Conservation (phyloP, 2,797 vertebrate genomes). For the Staurois parvus region DNA sequence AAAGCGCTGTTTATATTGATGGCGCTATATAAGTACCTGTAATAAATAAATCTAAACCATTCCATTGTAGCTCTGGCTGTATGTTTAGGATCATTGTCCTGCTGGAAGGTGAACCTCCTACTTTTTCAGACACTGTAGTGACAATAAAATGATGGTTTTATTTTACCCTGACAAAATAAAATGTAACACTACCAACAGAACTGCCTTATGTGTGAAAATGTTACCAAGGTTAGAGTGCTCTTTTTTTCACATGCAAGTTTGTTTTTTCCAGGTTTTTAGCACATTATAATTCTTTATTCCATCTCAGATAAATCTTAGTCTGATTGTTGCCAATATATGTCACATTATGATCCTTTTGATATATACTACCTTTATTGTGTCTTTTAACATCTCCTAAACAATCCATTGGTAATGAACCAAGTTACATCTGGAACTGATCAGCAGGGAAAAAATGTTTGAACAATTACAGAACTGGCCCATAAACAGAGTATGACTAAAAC, state of each 20-base stretch:
- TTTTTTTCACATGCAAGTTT: neutral
- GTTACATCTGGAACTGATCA: neutral
- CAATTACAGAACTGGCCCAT: too few relatives aligned
- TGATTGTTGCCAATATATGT: neutral
- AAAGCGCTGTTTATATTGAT: too few relatives aligned
- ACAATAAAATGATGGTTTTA: neutral
- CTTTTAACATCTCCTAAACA: neutral
- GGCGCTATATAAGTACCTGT: too few relatives aligned
- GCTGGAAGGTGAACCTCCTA: too few relatives aligned
- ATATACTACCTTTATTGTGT: neutral
- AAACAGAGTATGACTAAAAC: neutral
- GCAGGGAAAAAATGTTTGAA: neutral
- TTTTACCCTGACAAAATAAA: neutral
- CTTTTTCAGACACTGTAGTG: too few relatives aligned
- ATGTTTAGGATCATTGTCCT: too few relatives aligned
- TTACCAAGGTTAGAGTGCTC: neutral
- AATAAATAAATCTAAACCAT: too few relatives aligned
- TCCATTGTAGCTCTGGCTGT: too few relatives aligned
- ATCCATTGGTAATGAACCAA: neutral
- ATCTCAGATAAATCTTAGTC: neutral
- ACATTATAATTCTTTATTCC: neutral
- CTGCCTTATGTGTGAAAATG: neutral
- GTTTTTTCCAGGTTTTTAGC: neutral
- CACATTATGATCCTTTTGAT: neutral
- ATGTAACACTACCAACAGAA: neutral